These are phyloP conservation scores for Yponomeuta plumbellus DNA, from an alignment of 2,888 invertebrate species.

Conservation along the genomic window DNA sequence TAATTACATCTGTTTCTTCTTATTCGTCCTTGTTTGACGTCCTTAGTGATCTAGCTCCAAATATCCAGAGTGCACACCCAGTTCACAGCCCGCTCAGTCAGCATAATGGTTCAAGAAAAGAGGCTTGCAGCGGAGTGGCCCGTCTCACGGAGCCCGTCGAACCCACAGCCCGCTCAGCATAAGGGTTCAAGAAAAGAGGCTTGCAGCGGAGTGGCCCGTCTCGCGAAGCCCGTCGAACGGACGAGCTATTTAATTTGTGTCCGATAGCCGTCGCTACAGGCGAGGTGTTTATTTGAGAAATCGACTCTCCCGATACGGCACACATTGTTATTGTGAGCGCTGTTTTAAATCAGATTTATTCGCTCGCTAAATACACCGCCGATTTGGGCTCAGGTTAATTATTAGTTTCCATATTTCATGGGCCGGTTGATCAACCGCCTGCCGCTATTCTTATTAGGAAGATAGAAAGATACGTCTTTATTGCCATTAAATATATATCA, in stretches of 20 bases:
- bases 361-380: slow-evolving; percentile 2
- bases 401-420: not conserved
- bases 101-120: not conserved
- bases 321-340: slow-evolving; percentile 58
- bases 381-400: not conserved
- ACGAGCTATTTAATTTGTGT: slow-evolving; percentile 44
- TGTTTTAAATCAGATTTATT: slow-evolving; percentile 47
- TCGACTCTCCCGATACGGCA: slow-evolving; percentile 55
- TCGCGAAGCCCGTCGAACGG: slow-evolving; percentile 18
- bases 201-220: slow-evolving; percentile 5
- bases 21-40: too few species aligned
- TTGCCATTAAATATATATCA: too few species aligned
- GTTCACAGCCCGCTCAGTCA: too few species aligned
- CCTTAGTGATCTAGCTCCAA: too few species aligned
- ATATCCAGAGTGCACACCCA: too few species aligned
- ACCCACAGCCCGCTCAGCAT: too few species aligned
- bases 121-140: not conserved
- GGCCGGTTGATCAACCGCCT: not conserved
- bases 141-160: not conserved
- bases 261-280: slow-evolving; percentile 35
- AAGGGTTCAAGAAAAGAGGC: not conserved
- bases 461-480: too few species aligned
- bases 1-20: too few species aligned
- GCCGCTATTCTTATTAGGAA: too few species aligned
- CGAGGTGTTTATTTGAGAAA: slow-evolving; percentile 70